Base-by-base conservation (phyloP, 2,797 vertebrate genomes). In the Halcyon leucocephala region DNA sequence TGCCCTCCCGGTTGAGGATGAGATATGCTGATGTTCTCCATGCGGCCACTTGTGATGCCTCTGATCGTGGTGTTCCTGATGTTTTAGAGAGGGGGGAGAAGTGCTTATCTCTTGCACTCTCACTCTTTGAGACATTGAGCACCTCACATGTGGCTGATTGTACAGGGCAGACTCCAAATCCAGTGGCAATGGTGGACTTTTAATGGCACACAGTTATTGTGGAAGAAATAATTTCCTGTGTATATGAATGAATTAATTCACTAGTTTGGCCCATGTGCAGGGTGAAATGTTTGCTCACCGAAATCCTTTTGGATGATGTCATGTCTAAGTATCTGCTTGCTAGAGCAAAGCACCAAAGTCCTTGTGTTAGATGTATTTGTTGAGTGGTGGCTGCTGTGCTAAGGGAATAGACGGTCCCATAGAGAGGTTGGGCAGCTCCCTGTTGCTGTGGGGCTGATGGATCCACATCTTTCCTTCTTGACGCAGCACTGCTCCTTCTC, bases 261-360 rank as follows among this genome's bases (percentile, higher is more conserved):
- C 44, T 18, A 10, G 58, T 77, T 64, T 76, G 67, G 77, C 48
- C 83, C 9, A 2, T 0, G 22, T 13, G 14, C 14, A 13, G 55
- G 35, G 29, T 35, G 70, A 79, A 46, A 35, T 16, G 14, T 64
- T 48, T 83, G 31, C 42, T 97, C 69, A n/a, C 64, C 84, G 94
- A 95, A 96, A 89, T 94, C 95, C 51, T 95, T 90, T 55, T 64
- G 95, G 92, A n/a, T 97, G 96, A 97, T 92, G 95, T 94, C 76
- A 78, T 80, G 91, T 97, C 97, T 97, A 91, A 97, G 94, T 88
- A 94, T 94, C 94, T 83, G 94, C 48, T 93, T 85, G 88, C 95
- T 97, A 94, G 96, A 96, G 11, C 82, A 95, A 90, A 91, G 91
- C 90, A 74, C 89, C 92, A 39, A 91, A 85, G 74, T 86, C 77